phyloP scores from a whole-genome alignment of 2,888 invertebrate species.

The Cryptocheilus praepositus region DNA sequence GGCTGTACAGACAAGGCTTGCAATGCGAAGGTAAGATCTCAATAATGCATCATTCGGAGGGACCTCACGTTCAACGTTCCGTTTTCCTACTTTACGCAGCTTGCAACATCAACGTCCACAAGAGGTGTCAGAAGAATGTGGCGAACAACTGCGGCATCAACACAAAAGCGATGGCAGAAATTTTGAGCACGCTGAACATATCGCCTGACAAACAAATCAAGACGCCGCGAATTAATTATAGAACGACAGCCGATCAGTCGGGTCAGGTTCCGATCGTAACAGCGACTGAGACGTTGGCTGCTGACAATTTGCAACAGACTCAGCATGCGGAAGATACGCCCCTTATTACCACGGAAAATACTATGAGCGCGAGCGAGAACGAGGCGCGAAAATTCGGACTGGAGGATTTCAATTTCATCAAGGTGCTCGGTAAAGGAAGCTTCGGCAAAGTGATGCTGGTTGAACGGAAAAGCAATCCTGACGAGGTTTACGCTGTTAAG shows the following conservation, averaged over 20 bases:
- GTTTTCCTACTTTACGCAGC: constrained; percentile 76
- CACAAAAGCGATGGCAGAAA: constrained; percentile 96
- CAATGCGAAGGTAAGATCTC: constrained; percentile 88
- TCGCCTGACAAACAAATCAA: constrained; percentile 88
- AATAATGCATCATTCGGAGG: neutral
- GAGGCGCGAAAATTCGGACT: constrained; percentile 80
- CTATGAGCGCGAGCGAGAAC: constrained; percentile 44
- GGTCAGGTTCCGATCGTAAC: constrained; percentile 54
- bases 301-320: constrained; percentile 33
- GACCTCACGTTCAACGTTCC: constrained; percentile 2
- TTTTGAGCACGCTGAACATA: constrained; percentile 93
- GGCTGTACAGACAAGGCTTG: constrained; percentile 95
- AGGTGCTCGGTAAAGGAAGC: constrained; percentile 98
- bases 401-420: constrained; percentile 96
- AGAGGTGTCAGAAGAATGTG: constrained; percentile 98
- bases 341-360: constrained; percentile 39
- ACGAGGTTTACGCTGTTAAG: constrained; percentile 92
- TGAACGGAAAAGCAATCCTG: constrained; percentile 89
- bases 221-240: constrained; percentile 66
- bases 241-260: constrained; percentile 45
- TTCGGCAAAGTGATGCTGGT: constrained; percentile 99
- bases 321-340: constrained; percentile 29
- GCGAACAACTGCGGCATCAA: constrained; percentile 99
- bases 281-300: constrained; percentile 48
- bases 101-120: constrained; percentile 98